Conservation (phyloP, 2,797 vertebrate genomes). For the Pangasius larnaudii region DNA sequence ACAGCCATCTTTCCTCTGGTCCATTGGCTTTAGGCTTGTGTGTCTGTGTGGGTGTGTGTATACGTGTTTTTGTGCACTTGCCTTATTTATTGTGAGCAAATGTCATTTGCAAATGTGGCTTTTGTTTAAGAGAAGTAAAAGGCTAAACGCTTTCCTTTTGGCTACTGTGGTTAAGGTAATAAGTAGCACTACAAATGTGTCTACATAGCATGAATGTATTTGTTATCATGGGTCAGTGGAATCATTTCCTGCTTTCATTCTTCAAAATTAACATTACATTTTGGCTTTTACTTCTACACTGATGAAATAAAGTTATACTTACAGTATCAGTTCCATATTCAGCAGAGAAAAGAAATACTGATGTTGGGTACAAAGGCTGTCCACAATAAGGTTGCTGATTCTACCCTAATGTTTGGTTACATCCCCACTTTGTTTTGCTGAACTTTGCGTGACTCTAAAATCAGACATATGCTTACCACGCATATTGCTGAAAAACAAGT, state of each 20-base stretch:
- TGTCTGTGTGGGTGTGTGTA: conserved; percentile 10
- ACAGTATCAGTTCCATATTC: not conserved
- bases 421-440: not conserved
- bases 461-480: not conserved
- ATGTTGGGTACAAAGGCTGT: not conserved
- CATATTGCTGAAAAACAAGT: not conserved
- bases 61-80: conserved; percentile 19
- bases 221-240: not conserved
- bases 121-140: conserved; percentile 12
- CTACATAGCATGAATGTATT: not conserved
- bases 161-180: not conserved
- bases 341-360: not conserved
- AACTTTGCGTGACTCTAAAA: not conserved
- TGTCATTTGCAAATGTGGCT: conserved; percentile 19
- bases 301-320: not conserved
- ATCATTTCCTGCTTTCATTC: conserved; percentile 23
- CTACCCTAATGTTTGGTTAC: not conserved
- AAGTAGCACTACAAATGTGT: conserved; percentile 3
- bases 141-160: not conserved
- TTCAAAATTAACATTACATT: conserved; percentile 1
- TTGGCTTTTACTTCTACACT: not conserved
- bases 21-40: conserved; percentile 11
- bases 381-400: not conserved
- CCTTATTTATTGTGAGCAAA: conserved; percentile 16
- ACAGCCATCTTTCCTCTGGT: conserved; percentile 16